Evolutionary conservation across 1,140 invertebrate genomes (phyloP).

Genomic region (Diorhabda sublineata): DNA sequence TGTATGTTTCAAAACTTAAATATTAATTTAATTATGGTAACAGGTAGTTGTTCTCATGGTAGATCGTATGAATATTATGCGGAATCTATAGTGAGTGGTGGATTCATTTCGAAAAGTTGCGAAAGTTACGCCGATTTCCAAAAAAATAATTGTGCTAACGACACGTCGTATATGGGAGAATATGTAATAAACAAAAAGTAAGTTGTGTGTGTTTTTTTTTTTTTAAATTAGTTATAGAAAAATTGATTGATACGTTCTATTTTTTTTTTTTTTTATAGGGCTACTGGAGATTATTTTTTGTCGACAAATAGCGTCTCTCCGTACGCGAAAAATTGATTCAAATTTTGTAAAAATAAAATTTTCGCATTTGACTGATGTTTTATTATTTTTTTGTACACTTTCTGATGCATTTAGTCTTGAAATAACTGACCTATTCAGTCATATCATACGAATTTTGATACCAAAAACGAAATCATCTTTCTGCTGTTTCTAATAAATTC

Average conservation of each 20-base stretch:
- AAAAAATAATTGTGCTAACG: conserved; percentile 51
- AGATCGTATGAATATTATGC: conserved; percentile 52
- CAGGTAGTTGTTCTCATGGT: conserved; percentile 50
- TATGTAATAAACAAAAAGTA: conserved; percentile 1
- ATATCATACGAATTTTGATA: too few species aligned
- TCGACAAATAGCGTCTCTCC: conserved; percentile 19
- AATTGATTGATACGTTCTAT: neutral
- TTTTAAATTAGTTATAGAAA: neutral
- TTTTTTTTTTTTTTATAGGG: conserved; percentile 25
- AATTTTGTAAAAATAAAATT: too few species aligned
- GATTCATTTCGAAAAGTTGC: conserved; percentile 52
- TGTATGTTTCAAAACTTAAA: too few species aligned
- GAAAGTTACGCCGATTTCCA: conserved; percentile 53
- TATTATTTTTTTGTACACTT: too few species aligned
- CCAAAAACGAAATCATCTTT: too few species aligned
- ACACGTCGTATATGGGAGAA: conserved; percentile 33
- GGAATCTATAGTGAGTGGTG: conserved; percentile 14
- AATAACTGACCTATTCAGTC: too few species aligned
- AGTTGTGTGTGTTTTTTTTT: neutral
- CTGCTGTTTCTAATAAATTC: too few species aligned
- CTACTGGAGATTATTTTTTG: conserved; percentile 25
- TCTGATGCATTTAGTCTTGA: too few species aligned
- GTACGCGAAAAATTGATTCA: conserved; percentile 11
- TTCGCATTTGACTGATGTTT: too few species aligned
- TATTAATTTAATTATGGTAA: too few species aligned